A percentile compares a stretch with the other conserved stretches of the same genome.
phyloP scores from a whole-genome alignment of 2,888 invertebrate species.

The Gryllus longicercus region DNA sequence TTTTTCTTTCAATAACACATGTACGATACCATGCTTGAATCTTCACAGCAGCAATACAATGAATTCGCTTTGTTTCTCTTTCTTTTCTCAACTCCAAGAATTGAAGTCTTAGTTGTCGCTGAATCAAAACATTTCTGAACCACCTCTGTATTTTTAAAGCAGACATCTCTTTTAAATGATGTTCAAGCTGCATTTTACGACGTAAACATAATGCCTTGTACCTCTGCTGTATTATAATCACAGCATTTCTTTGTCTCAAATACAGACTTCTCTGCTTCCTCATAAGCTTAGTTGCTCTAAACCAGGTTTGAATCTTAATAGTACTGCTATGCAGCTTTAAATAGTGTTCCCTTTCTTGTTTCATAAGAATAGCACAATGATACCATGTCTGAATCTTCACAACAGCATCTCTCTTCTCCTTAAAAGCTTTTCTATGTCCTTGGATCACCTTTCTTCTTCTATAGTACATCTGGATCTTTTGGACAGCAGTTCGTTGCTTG shows the following conservation, averaged over 20 bases:
- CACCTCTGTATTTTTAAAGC: constrained; percentile 34
- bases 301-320: constrained; percentile 18
- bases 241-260: constrained; percentile 36
- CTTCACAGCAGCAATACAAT: constrained; percentile 35
- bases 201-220: neutral
- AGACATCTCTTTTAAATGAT: constrained; percentile 34
- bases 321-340: constrained; percentile 40
- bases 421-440: neutral
- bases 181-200: constrained; percentile 31
- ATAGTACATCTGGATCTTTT: constrained; percentile 26
- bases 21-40: constrained; percentile 31
- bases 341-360: neutral
- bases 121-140: neutral
- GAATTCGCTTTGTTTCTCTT: constrained; percentile 29
- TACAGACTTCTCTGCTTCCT: constrained; percentile 28
- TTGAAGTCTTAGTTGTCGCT: neutral
- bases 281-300: neutral
- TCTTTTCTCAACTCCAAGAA: constrained; percentile 26
- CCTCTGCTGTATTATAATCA: neutral
- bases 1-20: no score
- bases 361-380: constrained; percentile 39
- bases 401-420: constrained; percentile 40
- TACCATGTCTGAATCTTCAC: neutral
- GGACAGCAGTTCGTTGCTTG: constrained; percentile 4
- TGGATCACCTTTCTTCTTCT: constrained; percentile 20